Conservation (phyloP, 2,113 vertebrate genomes). For the Chionis minor region DNA sequence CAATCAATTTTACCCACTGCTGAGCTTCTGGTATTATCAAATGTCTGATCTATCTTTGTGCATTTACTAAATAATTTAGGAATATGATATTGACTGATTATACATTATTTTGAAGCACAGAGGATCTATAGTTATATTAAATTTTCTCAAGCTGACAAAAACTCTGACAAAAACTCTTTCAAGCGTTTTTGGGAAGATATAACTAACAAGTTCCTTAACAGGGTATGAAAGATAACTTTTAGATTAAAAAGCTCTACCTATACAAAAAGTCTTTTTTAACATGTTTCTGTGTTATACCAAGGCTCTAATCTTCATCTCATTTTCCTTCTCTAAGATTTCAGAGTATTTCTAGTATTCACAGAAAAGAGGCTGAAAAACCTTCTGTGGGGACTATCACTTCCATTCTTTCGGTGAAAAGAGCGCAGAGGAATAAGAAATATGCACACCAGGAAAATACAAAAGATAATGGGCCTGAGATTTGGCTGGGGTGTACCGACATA, state of each 20-base stretch:
- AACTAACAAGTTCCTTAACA: background rate
- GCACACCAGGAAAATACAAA: background rate
- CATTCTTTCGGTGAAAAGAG: background rate
- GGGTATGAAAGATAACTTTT: background rate
- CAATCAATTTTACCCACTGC: slow-evolving; percentile 66
- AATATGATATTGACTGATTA: slow-evolving; percentile 49
- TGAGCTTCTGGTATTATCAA: slow-evolving; percentile 61
- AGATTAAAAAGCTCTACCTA: background rate
- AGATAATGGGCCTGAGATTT: background rate
- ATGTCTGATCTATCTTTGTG: slow-evolving; percentile 43
- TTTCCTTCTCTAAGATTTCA: background rate
- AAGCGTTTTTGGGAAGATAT: background rate
- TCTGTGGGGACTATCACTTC: background rate
- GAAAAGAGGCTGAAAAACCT: background rate
- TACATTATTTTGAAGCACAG: slow-evolving; percentile 43
- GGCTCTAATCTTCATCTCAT: background rate
- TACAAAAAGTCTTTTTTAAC: background rate
- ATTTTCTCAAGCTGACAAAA: slow-evolving; percentile 38
- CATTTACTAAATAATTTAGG: slow-evolving; percentile 66
- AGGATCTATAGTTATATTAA: background rate
- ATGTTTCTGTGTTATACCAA: background rate
- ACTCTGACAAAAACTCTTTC: background rate
- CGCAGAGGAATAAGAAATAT: background rate
- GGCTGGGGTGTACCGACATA: background rate
- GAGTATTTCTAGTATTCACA: background rate